phyloP scores from a whole-genome alignment of 2,888 invertebrate genomes.

The Drosophila nr. fundita region DNA sequence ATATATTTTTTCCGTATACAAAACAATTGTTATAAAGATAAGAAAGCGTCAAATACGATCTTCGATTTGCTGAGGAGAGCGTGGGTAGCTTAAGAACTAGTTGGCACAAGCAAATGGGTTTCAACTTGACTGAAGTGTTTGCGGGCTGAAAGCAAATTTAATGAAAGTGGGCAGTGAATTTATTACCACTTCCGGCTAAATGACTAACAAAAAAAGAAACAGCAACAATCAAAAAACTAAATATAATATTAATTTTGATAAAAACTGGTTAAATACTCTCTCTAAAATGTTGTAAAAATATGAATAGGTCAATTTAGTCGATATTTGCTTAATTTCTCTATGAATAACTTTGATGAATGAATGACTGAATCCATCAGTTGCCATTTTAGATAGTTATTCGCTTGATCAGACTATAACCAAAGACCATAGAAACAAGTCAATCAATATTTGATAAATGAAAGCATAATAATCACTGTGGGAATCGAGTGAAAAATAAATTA shows the following conservation, averaged over 20 bases:
- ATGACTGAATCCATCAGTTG: slow-evolving; percentile 18
- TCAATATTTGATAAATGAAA: slow-evolving; percentile 5
- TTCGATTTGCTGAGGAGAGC: background rate
- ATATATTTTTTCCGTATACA: background rate
- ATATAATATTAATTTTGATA: slow-evolving; percentile 12
- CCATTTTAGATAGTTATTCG: slow-evolving; percentile 13
- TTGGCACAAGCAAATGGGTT: slow-evolving; percentile 17
- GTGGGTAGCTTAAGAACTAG: slow-evolving; percentile 42
- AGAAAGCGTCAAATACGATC: slow-evolving; percentile 10
- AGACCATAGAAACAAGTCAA: too few relatives aligned
- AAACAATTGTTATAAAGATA: slow-evolving; percentile 33
- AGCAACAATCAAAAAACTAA: slow-evolving; percentile 1
- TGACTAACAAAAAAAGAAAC: slow-evolving; percentile 13
- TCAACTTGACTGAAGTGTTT: slow-evolving; percentile 19
- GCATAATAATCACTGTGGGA: background rate
- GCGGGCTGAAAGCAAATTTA: background rate
- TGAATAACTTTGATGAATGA: slow-evolving; percentile 30
- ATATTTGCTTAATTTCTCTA: slow-evolving; percentile 56
- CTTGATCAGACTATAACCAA: background rate
- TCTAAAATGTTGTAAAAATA: slow-evolving; percentile 4
- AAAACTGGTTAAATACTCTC: background rate
- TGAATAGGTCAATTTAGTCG: slow-evolving; percentile 20
- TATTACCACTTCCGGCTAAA: slow-evolving; percentile 37
- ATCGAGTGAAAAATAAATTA: slow-evolving; percentile 1
- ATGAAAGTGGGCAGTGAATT: slow-evolving; percentile 51